Percentiles rank a stretch among this genome's conserved stretches.
Evolutionary conservation across 1,140 invertebrate genomes (phyloP).

Genomic region (Drosophila carrolli): DNA sequence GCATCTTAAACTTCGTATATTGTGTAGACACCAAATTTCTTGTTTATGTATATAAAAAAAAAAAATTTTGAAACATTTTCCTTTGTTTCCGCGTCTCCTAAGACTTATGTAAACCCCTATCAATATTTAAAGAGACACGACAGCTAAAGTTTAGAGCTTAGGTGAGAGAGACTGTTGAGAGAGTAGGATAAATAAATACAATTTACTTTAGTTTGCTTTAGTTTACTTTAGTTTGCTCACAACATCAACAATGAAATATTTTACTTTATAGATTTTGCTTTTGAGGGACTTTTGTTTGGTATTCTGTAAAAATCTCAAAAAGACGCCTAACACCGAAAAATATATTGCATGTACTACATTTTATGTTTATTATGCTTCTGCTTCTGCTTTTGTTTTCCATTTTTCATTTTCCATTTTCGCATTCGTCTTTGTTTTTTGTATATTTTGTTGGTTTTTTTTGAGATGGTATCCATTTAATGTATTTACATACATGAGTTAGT

Average conservation of each 20-base stretch:
- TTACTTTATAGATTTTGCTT: constrained; percentile 56
- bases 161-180: constrained; percentile 65
- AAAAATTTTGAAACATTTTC: constrained; percentile 55
- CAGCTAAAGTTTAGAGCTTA: constrained; percentile 73
- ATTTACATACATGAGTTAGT: constrained; percentile 76
- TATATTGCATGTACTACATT: constrained; percentile 82
- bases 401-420: background rate
- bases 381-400: constrained; percentile 10
- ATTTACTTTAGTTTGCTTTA: constrained; percentile 50
- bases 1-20: constrained; percentile 48
- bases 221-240: constrained; percentile 68
- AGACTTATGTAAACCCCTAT: constrained; percentile 65
- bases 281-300: constrained; percentile 51
- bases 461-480: constrained; percentile 37
- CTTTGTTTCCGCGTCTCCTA: constrained; percentile 18
- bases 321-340: constrained; percentile 85
- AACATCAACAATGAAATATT: constrained; percentile 85
- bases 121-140: constrained; percentile 73
- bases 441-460: constrained; percentile 32
- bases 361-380: constrained; percentile 60
- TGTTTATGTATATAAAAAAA: constrained; percentile 43
- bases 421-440: constrained; percentile 6
- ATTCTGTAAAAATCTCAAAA: constrained; percentile 84
- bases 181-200: constrained; percentile 75
- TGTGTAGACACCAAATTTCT: constrained; percentile 68